A percentile compares a stretch with the other conserved stretches of the same genome.
Conservation (phyloP, 2,797 vertebrate genomes). For the Sebastes melanostomus region DNA sequence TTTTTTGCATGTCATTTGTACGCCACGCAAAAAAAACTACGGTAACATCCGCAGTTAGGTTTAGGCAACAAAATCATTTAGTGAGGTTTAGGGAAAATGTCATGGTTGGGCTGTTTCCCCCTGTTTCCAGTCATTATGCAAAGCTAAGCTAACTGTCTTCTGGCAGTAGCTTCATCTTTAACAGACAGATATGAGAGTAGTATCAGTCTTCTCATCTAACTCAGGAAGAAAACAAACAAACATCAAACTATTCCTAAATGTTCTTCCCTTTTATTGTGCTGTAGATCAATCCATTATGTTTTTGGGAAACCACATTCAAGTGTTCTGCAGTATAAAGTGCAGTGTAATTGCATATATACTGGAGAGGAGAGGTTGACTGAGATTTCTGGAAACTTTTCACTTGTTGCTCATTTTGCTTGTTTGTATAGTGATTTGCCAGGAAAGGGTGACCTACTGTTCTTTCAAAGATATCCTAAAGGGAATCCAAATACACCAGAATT, state of each 20-base stretch:
- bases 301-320: not conserved
- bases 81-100: no score
- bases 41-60: no score
- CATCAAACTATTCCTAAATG: not conserved
- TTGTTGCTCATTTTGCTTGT: conserved; percentile 1
- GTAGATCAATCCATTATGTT: not conserved
- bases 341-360: not conserved
- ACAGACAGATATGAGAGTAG: not conserved
- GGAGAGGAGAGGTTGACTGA: not conserved
- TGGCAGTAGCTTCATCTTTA: no score
- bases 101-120: not conserved
- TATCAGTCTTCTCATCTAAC: not conserved
- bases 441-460: conserved; percentile 1
- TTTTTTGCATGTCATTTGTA: no score
- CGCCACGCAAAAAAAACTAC: no score
- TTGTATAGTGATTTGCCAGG: conserved; percentile 10
- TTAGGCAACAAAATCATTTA: no score
- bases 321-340: no score
- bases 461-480: conserved; percentile 17
- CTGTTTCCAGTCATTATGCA: not conserved
- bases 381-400: not conserved
- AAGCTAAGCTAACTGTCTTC: no score
- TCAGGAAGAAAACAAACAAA: not conserved
- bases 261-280: not conserved
- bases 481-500: conserved; percentile 16